Evolutionary conservation across 2,797 vertebrate species (phyloP).

Genomic region (Hydrolagus colliei): DNA sequence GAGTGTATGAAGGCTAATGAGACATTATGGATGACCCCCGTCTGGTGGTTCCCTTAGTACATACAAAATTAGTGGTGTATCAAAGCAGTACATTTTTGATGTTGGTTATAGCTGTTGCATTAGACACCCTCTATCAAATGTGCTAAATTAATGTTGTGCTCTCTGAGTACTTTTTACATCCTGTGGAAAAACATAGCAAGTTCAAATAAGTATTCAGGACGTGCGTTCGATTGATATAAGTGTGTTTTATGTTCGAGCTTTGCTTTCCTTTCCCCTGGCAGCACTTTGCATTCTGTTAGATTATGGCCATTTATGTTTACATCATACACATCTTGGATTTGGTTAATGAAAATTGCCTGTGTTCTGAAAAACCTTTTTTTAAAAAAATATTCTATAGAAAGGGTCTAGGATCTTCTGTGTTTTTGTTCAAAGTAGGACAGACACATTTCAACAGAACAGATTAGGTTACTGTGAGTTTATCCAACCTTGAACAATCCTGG

Average conservation of each 20-base stretch:
- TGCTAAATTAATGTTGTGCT: too few relatives aligned
- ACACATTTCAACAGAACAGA: neutral
- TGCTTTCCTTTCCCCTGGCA: neutral
- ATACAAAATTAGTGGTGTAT: too few relatives aligned
- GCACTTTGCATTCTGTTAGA: neutral
- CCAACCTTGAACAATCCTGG: neutral
- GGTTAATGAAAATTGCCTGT: neutral
- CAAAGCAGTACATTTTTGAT: too few relatives aligned
- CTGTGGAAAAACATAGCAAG: too few relatives aligned
- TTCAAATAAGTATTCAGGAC: too few relatives aligned
- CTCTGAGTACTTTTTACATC: too few relatives aligned
- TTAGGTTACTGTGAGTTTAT: neutral
- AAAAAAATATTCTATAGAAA: neutral
- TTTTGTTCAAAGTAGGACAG: neutral
- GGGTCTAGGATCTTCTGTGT: neutral
- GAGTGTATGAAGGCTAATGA: too few relatives aligned
- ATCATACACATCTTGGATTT: neutral
- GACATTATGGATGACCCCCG: too few relatives aligned
- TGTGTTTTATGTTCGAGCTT: neutral
- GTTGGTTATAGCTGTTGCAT: too few relatives aligned
- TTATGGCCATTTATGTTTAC: neutral
- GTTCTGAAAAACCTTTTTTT: neutral
- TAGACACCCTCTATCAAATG: too few relatives aligned
- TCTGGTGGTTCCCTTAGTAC: too few relatives aligned
- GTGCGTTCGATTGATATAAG: too few relatives aligned